phyloP scores from a whole-genome alignment of 1,140 invertebrate species.

The Steinernema feltiae region DNA sequence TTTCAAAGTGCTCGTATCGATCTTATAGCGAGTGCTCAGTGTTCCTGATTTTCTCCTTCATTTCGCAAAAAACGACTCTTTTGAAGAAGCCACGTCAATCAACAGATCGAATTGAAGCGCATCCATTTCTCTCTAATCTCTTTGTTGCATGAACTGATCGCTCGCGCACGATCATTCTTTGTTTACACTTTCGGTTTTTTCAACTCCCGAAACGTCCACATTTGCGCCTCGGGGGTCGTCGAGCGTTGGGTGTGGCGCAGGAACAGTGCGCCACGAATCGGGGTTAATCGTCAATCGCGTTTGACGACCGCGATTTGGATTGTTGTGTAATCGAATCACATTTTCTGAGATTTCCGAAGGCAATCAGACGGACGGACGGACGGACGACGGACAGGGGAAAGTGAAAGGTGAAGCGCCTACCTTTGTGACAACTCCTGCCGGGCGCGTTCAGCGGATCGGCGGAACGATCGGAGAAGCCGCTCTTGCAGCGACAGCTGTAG shows the following conservation, averaged over 20 bases:
- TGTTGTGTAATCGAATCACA: conserved; percentile 24
- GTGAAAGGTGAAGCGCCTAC: conserved; percentile 31
- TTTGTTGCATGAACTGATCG: too few relatives aligned
- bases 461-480: conserved; percentile 56
- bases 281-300: conserved; percentile 21
- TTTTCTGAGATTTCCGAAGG: too few relatives aligned
- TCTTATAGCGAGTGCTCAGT: too few relatives aligned
- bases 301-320: not conserved
- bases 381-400: too few relatives aligned
- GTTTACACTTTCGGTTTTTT: conserved; percentile 2
- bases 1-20: too few relatives aligned
- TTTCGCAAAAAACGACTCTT: too few relatives aligned
- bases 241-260: conserved; percentile 19
- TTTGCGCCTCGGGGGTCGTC: not conserved
- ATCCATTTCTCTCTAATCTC: too few relatives aligned
- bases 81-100: too few relatives aligned
- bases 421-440: conserved; percentile 49
- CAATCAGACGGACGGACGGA: too few relatives aligned
- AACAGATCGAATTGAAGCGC: too few relatives aligned
- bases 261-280: conserved; percentile 18
- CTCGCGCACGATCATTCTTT: too few relatives aligned
- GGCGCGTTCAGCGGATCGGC: conserved; percentile 45
- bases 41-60: too few relatives aligned
- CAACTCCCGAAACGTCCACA: not conserved
- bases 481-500: conserved; percentile 58